Percentiles rank a stretch among this genome's conserved stretches.
These are phyloP conservation scores for Phyllotis vaccarum DNA, from an alignment of 2,797 vertebrate species.

Conservation along the genomic window DNA sequence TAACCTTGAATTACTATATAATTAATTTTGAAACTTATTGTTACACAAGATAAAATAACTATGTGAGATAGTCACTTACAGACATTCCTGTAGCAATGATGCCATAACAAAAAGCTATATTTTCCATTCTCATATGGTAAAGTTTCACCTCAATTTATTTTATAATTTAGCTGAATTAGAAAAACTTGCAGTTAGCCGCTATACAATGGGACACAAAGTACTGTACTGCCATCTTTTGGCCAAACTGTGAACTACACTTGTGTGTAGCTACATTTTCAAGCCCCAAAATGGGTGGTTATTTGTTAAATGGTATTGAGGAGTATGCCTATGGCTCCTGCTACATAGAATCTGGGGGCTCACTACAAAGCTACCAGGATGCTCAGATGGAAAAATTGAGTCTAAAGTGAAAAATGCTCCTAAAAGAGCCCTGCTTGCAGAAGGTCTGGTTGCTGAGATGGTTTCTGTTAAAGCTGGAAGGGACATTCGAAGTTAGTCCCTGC, in stretches of 20 bases:
- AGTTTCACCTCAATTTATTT: constrained; percentile 18
- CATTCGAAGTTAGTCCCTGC: constrained; percentile 53
- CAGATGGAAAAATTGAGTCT: not conserved
- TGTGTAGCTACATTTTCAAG: constrained; percentile 34
- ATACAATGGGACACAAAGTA: not conserved
- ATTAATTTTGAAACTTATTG: not conserved
- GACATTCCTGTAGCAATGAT: not conserved
- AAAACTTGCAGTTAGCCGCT: not conserved
- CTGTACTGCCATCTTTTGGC: constrained; percentile 80
- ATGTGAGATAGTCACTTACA: constrained; percentile 15
- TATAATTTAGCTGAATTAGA: constrained; percentile 61
- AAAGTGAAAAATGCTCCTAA: not conserved
- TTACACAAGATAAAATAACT: constrained; percentile 36
- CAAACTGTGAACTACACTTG: constrained; percentile 56
- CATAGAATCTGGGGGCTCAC: not conserved
- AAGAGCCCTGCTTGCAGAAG: not conserved
- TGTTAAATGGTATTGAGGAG: constrained; percentile 23
- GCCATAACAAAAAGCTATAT: constrained; percentile 31
- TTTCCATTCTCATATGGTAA: constrained; percentile 25
- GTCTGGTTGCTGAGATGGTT: not conserved
- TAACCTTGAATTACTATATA: not conserved
- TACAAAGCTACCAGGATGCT: not conserved
- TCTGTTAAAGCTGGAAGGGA: constrained; percentile 61
- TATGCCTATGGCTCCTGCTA: not conserved
- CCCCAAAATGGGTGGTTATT: not conserved